Conservation (phyloP, 2,113 vertebrate genomes). For the Rostratula benghalensis region DNA sequence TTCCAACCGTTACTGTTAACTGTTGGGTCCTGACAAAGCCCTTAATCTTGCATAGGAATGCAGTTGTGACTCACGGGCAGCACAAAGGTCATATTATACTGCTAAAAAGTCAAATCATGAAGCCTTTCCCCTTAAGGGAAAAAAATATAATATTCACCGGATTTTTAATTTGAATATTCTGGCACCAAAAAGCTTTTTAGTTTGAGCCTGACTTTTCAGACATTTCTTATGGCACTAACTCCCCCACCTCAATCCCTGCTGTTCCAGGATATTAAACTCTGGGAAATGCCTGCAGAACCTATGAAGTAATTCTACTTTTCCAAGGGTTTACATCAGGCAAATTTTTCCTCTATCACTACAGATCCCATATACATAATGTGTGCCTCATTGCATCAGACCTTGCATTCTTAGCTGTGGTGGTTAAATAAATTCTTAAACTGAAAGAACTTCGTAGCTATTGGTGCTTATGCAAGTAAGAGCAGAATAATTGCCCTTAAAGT, state of each 20-base stretch:
- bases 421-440: neutral
- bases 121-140: neutral
- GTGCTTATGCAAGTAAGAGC: neutral
- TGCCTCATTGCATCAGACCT: neutral
- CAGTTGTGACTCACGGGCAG: neutral
- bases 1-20: neutral
- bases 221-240: neutral
- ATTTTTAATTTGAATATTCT: neutral
- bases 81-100: neutral
- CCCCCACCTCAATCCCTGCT: neutral
- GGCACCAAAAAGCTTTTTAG: neutral
- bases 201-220: neutral
- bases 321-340: neutral
- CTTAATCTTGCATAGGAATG: neutral
- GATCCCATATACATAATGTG: neutral
- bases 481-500: neutral
- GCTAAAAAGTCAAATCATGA: neutral
- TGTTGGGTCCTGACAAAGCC: neutral
- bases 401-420: neutral
- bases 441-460: neutral
- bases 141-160: neutral
- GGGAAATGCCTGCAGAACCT: neutral
- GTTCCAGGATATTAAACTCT: neutral
- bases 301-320: neutral
- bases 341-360: neutral